Conservation (phyloP, 2,113 vertebrate species). For the Phylloscopus trochiloides region DNA sequence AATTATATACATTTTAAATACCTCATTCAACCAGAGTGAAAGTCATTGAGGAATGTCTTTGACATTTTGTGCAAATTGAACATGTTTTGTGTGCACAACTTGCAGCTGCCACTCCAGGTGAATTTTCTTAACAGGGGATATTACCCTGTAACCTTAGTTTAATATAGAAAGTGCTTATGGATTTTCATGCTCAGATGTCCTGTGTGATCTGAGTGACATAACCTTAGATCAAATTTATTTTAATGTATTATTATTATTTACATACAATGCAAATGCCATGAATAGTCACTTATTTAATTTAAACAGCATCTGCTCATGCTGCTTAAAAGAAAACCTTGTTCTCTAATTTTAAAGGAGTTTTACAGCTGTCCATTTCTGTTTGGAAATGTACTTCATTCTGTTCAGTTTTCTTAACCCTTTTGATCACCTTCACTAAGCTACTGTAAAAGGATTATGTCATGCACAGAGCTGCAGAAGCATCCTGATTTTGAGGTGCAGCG, state of each 20-base stretch:
- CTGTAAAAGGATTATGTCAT: neutral
- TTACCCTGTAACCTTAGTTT: neutral
- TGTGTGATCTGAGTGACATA: neutral
- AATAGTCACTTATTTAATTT: neutral
- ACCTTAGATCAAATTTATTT: neutral
- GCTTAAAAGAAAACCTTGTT: neutral
- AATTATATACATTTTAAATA: neutral
- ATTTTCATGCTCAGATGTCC: neutral
- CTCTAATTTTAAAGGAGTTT: neutral
- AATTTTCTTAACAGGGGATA: neutral
- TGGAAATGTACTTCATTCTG: neutral
- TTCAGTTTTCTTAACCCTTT: neutral
- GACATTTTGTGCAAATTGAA: neutral
- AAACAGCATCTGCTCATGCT: neutral
- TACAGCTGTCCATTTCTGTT: neutral
- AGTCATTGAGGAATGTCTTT: neutral
- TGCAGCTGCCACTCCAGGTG: neutral
- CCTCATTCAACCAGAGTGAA: neutral
- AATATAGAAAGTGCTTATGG: neutral
- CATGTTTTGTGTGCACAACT: neutral
- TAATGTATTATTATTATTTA: neutral
- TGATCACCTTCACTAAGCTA: neutral
- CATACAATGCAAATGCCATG: neutral
- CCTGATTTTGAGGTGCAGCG: neutral
- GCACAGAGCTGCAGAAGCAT: neutral